A percentile compares a stretch with the other conserved stretches of the same genome.
These are phyloP conservation scores for Stigmatopora nigra DNA, from an alignment of 2,113 vertebrate genomes.

Conservation along the genomic window DNA sequence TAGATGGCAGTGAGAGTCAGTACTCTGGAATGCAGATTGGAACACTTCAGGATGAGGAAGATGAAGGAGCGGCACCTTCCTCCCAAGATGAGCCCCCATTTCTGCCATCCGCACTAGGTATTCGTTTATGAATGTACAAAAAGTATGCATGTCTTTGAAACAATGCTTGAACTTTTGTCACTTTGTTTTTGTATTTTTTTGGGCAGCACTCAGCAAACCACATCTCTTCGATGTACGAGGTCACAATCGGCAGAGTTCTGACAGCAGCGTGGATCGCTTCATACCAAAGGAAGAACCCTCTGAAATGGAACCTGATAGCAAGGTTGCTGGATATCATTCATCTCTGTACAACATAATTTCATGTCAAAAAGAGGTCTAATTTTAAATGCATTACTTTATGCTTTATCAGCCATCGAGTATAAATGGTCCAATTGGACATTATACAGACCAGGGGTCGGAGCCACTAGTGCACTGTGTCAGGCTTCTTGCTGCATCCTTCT, in stretches of 20 bases:
- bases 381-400: not conserved
- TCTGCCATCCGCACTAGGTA: constrained; percentile 78
- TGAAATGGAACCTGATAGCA: constrained; percentile 80
- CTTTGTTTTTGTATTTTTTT: constrained; percentile 8
- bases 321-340: constrained; percentile 63
- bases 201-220: constrained; percentile 80
- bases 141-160: not conserved
- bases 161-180: not conserved
- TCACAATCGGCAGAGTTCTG: constrained; percentile 85
- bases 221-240: constrained; percentile 75
- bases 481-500: constrained; percentile 87
- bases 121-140: not conserved
- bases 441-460: constrained; percentile 74
- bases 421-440: constrained; percentile 88
- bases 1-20: constrained; percentile 86
- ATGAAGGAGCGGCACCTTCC: constrained; percentile 69
- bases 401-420: constrained; percentile 78
- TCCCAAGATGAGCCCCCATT: constrained; percentile 64
- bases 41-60: constrained; percentile 85
- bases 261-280: constrained; percentile 81
- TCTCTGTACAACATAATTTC: not conserved
- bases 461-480: constrained; percentile 89
- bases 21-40: constrained; percentile 85
- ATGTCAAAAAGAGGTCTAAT: not conserved
- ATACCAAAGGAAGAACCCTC: constrained; percentile 77